Base-by-base conservation (phyloP, 2,888 invertebrate species). In the Orchestes rusci region DNA sequence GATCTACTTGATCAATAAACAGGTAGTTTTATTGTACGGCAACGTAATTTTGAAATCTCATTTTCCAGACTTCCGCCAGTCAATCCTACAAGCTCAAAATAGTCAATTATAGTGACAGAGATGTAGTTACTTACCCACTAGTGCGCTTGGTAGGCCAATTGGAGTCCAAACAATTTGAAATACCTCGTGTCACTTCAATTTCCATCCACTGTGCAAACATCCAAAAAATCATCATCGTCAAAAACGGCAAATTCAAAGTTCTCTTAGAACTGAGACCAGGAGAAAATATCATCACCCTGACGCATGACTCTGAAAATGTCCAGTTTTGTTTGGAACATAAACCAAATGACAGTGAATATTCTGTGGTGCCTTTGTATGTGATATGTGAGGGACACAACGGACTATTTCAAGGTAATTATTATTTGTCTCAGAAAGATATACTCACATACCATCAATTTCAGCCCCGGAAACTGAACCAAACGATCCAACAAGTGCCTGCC, bases 351-450 rank as follows among this genome's bases (percentile, higher is more conserved):
- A 77, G 77, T 3, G 72, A 76, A 59, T 69, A 79, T 38, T 70
- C 76, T 56, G 82, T 86, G 45, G 78, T 84, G 27, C 89, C 92
- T 13, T 74, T 93, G 13, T 90, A 91, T 62, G 81, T 94, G 39
- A 77, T 89, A 57, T 89, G 89, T 64, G 73, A 79, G 55, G 84
- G 82, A 49, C 84, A 88, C 62, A 80, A 84, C 67, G 89, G 89
- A 23, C 72, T 72, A 56, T 89, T 90, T 64, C 85, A 87, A 71
- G 72, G 50, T 50, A 43, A 30, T 3, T 27, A 13, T 40, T 17
- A 7, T 8, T 7, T 30, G n/a, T n/a, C 2, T 31, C n/a, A 19
- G 20, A 12, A 2, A 15, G 13, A 31, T 31, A 15, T n/a, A n/a
- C 2, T n/a, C 2, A 27, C 2, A n/a, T 27, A n/a, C 27, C 10